These are phyloP conservation scores for Pseudocheirus occidentalis DNA, from an alignment of 2,797 vertebrate genomes.

Conservation along the genomic window DNA sequence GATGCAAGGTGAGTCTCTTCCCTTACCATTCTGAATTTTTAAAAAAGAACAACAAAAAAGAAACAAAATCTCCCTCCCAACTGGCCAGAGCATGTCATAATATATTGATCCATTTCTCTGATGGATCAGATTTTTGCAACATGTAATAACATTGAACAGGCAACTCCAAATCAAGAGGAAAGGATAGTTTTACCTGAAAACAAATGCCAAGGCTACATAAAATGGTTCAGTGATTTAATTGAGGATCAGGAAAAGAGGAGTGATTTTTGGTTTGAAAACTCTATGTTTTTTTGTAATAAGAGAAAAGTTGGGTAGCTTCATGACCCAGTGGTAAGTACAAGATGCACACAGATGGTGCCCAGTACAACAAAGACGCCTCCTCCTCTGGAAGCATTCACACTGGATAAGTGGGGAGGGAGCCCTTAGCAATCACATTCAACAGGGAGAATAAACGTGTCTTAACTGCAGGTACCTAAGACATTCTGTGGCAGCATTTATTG, in stretches of 20 bases:
- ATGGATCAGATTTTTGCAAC: neutral
- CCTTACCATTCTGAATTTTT: neutral
- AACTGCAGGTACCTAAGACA: neutral
- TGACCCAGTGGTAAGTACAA: neutral
- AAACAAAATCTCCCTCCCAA: neutral
- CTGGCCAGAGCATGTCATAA: neutral
- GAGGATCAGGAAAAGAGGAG: neutral
- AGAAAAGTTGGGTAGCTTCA: neutral
- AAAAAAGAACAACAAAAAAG: neutral
- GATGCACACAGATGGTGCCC: neutral
- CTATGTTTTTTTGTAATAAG: neutral
- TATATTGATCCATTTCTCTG: neutral
- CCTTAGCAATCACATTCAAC: neutral
- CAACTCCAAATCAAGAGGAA: neutral
- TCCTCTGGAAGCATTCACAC: too few species aligned
- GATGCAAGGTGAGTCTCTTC: slow-evolving; percentile 91
- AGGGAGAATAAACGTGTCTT: neutral
- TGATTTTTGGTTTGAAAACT: neutral
- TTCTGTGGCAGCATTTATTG: accelerated
- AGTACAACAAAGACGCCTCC: neutral
- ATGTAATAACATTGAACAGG: neutral
- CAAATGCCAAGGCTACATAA: accelerated
- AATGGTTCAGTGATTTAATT: neutral
- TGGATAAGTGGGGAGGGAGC: neutral
- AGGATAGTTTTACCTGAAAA: neutral